Evolutionary conservation across 2,888 invertebrate genomes (phyloP), one percentile per base, ranked within the genome.

Genomic region (Microctonus hyperodae): DNA sequence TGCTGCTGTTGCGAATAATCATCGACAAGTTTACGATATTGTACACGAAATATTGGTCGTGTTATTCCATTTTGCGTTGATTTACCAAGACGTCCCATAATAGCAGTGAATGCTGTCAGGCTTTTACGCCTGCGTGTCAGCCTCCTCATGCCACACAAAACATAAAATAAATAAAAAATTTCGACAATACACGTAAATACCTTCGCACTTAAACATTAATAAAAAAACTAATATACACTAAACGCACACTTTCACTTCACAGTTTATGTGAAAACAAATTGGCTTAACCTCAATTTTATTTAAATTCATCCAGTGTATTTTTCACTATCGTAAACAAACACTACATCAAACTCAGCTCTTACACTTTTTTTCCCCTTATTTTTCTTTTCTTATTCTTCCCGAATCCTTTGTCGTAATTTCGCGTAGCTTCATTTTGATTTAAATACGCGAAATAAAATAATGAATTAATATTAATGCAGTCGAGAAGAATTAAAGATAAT

Each of bases 11-110:
- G 75, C 69, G 84, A 83, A 75, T 85, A 86, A 73, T 88, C 88
- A 80, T 89, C 88, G 73, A 87, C 86, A 72, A 88, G 83, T 77
- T 88, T 88, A 73, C 86, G 86, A 82, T 88, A 89, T 75, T 88
- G 87, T 74, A 88, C 87, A 79, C 86, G 84, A 79, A 88, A 86
- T 79, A 85, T 84, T 71, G 87, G 86, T 75, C 85, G 83, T 59
- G 85, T 83, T 68, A 83, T 74, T 73, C 77, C 78, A 44, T 16
- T 44, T 65, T 73, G 73, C 13, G 74, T 67, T 59, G 81, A 81
- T 76, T 85, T 86, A 71, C 86, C 84, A 75, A 88, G 85, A 78
- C 87, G 84, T 80, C 88, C 88, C 88, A 88, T 88, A 76, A 82
- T 83, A 78, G 80, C 83, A 73, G 77, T 80, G 76, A 83, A 81